Conservation (phyloP, 2,797 vertebrate genomes). For the Loriculus beryllinus region DNA sequence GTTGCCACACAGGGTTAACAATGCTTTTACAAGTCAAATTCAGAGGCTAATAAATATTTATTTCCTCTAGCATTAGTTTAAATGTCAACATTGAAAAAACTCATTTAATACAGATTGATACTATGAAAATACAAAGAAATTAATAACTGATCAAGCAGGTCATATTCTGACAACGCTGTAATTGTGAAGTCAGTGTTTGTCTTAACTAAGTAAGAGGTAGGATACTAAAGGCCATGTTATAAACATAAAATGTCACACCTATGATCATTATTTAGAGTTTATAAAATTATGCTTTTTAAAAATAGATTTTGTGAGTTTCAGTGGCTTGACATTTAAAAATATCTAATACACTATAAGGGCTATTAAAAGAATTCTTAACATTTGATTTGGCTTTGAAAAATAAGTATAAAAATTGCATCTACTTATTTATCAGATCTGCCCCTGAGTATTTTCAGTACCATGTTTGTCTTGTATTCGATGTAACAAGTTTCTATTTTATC, state of each 20-base stretch:
- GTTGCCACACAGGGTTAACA: background rate
- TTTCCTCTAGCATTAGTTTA: background rate
- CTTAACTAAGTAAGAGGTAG: background rate
- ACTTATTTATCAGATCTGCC: background rate
- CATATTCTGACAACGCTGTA: background rate
- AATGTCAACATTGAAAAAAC: conserved; percentile 6
- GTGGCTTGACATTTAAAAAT: conserved; percentile 39
- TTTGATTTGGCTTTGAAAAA: conserved; percentile 34
- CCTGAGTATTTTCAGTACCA: background rate
- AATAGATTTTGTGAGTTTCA: conserved; percentile 15
- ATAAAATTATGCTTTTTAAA: conserved; percentile 21
- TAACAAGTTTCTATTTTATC: background rate
- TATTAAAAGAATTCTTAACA: conserved; percentile 45
- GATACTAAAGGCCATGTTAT: background rate
- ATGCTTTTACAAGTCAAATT: background rate
- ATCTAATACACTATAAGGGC: background rate
- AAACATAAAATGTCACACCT: background rate
- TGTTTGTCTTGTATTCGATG: background rate
- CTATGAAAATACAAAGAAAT: background rate
- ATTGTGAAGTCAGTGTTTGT: background rate
- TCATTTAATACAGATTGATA: background rate
- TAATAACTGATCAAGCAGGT: background rate
- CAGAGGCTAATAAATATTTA: conserved; percentile 1
- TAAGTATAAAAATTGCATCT: background rate
- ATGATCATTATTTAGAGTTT: background rate